A percentile compares a stretch with the other conserved stretches of the same genome.
Evolutionary conservation across 2,888 invertebrate species (phyloP).

Genomic region (Pelosia muscerda): DNA sequence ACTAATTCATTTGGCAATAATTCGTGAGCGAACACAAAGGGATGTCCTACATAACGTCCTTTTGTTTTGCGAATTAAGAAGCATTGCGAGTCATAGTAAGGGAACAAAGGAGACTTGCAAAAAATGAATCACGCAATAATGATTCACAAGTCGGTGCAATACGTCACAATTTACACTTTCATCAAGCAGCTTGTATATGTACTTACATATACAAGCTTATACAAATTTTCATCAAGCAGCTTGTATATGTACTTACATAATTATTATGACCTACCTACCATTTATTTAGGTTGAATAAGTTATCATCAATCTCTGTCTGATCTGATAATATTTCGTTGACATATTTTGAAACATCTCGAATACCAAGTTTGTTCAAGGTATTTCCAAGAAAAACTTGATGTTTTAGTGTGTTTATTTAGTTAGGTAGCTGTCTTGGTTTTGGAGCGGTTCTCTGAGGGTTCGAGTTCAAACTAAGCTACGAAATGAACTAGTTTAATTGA

Average conservation of each 20-base stretch:
- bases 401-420: too few species aligned
- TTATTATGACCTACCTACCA: too few species aligned
- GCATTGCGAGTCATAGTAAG: conserved; percentile 7
- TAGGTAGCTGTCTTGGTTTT: too few species aligned
- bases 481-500: background rate
- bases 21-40: conserved; percentile 7
- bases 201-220: too few species aligned
- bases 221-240: background rate
- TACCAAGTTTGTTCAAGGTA: too few species aligned
- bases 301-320: background rate
- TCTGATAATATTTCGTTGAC: too few species aligned
- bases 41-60: background rate
- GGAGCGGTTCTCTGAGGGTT: too few species aligned
- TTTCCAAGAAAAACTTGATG: too few species aligned
- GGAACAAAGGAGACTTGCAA: conserved; percentile 22
- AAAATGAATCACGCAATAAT: conserved; percentile 23
- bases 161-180: conserved; percentile 6
- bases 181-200: background rate
- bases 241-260: background rate
- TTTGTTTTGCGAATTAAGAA: conserved; percentile 8
- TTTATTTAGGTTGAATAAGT: background rate
- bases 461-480: background rate
- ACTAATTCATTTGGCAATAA: conserved; percentile 10
- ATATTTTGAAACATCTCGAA: too few species aligned
- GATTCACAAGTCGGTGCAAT: conserved; percentile 16